A percentile compares a stretch with the other conserved stretches of the same genome.
Conservation (phyloP, 2,797 vertebrate genomes). For the Poeciliopsis gracilis region DNA sequence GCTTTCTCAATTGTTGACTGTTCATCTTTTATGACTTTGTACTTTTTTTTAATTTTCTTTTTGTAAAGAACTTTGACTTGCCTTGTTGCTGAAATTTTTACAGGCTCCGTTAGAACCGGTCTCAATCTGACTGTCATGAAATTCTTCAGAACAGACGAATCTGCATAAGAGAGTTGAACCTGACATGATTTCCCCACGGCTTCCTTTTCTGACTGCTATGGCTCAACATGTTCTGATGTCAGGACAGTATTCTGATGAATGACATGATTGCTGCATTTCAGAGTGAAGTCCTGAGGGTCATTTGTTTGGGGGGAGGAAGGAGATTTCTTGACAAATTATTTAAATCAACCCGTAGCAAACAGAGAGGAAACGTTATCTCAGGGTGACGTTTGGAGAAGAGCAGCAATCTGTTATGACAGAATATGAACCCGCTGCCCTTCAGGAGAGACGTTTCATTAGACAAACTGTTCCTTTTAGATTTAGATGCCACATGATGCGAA, state of each 20-base stretch:
- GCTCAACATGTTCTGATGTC: neutral
- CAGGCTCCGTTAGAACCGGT: neutral
- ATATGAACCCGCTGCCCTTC: conserved; percentile 35
- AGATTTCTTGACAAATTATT: neutral
- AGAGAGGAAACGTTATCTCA: conserved; percentile 40
- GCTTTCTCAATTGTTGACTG: too few relatives aligned
- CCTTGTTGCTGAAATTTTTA: too few relatives aligned
- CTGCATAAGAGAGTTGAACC: neutral
- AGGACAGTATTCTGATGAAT: neutral
- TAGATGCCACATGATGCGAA: conserved; percentile 21
- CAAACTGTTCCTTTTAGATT: conserved; percentile 55
- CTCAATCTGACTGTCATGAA: neutral
- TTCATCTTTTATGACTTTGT: too few relatives aligned
- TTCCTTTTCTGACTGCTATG: neutral
- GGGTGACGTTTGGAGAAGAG: conserved; percentile 23
- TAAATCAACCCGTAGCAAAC: neutral
- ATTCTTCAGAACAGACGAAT: neutral
- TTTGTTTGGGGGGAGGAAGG: neutral
- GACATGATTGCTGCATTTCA: neutral
- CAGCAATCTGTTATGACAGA: conserved; percentile 53
- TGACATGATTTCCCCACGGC: neutral
- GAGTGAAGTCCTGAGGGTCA: neutral
- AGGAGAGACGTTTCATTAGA: conserved; percentile 50
- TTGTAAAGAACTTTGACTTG: too few relatives aligned
- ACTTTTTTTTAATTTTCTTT: too few relatives aligned